Evolutionary conservation across 2,797 vertebrate species (phyloP).

Genomic region (Tenualosa thibaudeaui): DNA sequence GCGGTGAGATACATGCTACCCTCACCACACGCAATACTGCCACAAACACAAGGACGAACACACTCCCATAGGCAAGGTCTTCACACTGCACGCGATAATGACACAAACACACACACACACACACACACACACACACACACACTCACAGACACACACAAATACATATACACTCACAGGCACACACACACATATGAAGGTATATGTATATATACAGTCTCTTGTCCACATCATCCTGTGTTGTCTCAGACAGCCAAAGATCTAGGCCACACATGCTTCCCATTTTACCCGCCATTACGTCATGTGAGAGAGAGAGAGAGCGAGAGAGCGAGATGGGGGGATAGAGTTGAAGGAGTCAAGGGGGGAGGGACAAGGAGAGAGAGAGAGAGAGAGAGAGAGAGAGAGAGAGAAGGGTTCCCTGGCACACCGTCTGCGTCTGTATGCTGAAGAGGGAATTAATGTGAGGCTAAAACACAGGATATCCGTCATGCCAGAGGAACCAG

Average conservation of each 20-base stretch:
- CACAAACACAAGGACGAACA: neutral
- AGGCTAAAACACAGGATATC: constrained; percentile 38
- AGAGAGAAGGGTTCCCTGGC: constrained; percentile 37
- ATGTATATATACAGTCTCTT: neutral
- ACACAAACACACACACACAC: constrained; percentile 25
- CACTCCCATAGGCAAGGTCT: neutral
- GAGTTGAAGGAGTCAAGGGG: neutral
- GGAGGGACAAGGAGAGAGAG: neutral
- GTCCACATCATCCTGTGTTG: constrained; percentile 3
- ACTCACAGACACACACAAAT: no score
- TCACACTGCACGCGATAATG: neutral
- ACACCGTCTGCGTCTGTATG: constrained; percentile 22
- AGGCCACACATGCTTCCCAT: constrained; percentile 54
- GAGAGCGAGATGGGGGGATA: neutral
- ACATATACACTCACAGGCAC: neutral
- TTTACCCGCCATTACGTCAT: constrained; percentile 51
- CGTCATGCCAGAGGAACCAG: neutral
- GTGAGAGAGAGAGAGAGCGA: neutral
- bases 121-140: neutral
- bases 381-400: constrained; percentile 33
- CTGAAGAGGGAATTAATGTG: constrained; percentile 53
- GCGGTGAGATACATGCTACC: constrained; percentile 26
- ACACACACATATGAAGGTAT: constrained; percentile 7
- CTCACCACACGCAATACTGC: neutral
- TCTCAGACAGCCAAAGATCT: constrained; percentile 28